phyloP scores from a whole-genome alignment of 92 coral and sea anemone species.

The Actinernus sp. region DNA sequence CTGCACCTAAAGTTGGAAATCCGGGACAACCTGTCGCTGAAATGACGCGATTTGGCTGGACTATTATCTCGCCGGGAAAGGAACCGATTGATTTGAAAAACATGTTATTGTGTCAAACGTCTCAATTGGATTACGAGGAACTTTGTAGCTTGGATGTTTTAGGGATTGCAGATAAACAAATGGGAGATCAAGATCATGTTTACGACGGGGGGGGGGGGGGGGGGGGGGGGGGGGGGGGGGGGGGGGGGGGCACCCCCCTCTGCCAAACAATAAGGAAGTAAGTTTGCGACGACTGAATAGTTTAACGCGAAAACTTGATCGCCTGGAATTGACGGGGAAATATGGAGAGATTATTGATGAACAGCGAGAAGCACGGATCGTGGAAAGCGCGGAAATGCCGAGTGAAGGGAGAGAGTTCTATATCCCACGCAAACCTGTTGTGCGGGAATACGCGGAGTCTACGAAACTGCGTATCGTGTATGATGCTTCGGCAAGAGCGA shows the following conservation, averaged over 20 bases:
- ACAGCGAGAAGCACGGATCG: constrained; percentile 54
- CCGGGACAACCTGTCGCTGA: constrained; percentile 75
- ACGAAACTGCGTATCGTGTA: constrained; percentile 68
- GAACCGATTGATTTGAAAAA: no score
- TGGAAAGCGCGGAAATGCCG: constrained; percentile 46
- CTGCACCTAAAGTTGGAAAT: constrained; percentile 57
- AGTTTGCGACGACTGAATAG: no score
- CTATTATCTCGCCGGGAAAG: constrained; percentile 73
- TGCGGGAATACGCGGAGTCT: constrained; percentile 57
- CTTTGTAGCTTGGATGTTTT: no score
- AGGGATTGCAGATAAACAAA: constrained; percentile 50
- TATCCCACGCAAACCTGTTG: constrained; percentile 59
- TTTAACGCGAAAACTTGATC: no score
- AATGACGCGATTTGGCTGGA: constrained; percentile 67
- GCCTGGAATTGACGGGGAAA: no score
- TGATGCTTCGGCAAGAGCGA: constrained; percentile 63
- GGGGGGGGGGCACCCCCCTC: no score
- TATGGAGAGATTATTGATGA: no score
- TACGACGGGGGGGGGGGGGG: no score
- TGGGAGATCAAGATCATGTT: constrained; percentile 37
- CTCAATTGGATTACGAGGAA: no score
- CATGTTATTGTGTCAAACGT: constrained; percentile 46
- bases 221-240: no score
- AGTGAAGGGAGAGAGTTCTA: constrained; percentile 51
- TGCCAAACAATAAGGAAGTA: no score